Evolutionary conservation across 2,888 invertebrate species (phyloP).

Genomic region (Plemyria rubiginata): DNA sequence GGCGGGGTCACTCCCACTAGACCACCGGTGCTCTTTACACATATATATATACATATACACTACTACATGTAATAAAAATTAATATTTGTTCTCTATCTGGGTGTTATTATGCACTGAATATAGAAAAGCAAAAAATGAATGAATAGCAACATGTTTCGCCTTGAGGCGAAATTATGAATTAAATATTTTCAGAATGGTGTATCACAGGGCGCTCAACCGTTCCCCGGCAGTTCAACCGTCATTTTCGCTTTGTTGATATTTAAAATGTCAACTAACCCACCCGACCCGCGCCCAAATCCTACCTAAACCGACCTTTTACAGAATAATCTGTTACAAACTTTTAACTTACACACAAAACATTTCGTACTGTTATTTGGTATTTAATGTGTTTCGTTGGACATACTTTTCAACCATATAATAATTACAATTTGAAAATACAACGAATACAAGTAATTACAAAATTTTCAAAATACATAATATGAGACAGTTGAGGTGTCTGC

Average conservation of each 20-base stretch:
- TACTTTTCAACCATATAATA: too few relatives aligned
- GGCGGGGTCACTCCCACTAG: too few relatives aligned
- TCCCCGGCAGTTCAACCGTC: slow-evolving; percentile 2
- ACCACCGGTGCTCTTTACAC: too few relatives aligned
- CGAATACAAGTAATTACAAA: too few relatives aligned
- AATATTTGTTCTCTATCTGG: too few relatives aligned
- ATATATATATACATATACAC: too few relatives aligned
- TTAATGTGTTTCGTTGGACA: background rate
- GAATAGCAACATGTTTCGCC: slow-evolving; percentile 5
- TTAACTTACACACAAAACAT: slow-evolving; percentile 18
- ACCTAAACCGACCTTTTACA: slow-evolving; percentile 7
- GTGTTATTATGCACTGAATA: background rate
- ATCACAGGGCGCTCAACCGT: slow-evolving; percentile 11
- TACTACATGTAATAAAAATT: too few relatives aligned
- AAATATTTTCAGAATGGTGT: slow-evolving; percentile 15
- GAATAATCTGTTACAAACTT: slow-evolving; percentile 26
- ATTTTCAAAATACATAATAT: too few relatives aligned
- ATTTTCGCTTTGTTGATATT: slow-evolving; percentile 27
- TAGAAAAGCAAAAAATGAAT: background rate
- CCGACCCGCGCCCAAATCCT: slow-evolving; percentile 14
- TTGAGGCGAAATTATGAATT: background rate
- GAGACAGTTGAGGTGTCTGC: too few relatives aligned
- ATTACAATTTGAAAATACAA: too few relatives aligned
- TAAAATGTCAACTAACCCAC: slow-evolving; percentile 21
- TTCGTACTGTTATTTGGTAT: slow-evolving; percentile 6